A percentile compares a stretch with the other conserved stretches of the same genome.
These are phyloP conservation scores for Polyommatus iphigenia DNA, from an alignment of 2,888 invertebrate species.

Conservation along the genomic window DNA sequence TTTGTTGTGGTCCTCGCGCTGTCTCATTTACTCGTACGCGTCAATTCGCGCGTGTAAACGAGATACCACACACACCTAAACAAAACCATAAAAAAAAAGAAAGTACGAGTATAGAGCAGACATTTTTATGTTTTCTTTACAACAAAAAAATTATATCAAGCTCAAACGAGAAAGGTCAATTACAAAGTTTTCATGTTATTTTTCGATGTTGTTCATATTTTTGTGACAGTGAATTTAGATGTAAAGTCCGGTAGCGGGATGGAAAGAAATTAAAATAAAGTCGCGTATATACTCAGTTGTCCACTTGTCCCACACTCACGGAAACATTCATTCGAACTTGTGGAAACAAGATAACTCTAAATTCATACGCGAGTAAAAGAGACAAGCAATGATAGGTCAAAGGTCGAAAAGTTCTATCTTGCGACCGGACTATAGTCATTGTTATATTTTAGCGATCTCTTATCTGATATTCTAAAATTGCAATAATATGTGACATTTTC, in stretches of 20 bases:
- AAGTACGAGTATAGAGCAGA: background rate
- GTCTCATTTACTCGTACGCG: no score
- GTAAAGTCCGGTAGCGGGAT: background rate
- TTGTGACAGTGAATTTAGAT: constrained; percentile 28
- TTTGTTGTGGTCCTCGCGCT: no score
- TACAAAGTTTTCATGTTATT: constrained; percentile 36
- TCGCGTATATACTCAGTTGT: no score
- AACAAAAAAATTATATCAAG: background rate
- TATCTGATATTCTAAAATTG: constrained; percentile 12
- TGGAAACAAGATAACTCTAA: no score
- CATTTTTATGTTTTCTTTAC: background rate
- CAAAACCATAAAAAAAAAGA: no score
- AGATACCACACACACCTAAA: no score
- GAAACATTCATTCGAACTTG: no score
- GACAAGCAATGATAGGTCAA: background rate
- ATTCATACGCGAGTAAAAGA: background rate
- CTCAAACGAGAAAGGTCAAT: constrained; percentile 35
- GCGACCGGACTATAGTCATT: background rate
- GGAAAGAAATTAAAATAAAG: no score
- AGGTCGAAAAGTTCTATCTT: background rate
- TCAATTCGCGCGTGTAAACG: no score
- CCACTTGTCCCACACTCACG: no score
- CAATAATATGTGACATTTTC: constrained; percentile 8
- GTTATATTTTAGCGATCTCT: background rate
- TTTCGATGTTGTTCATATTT: constrained; percentile 35